Conservation (phyloP, 2,888 invertebrate species). For the Drosophila infuscata region DNA sequence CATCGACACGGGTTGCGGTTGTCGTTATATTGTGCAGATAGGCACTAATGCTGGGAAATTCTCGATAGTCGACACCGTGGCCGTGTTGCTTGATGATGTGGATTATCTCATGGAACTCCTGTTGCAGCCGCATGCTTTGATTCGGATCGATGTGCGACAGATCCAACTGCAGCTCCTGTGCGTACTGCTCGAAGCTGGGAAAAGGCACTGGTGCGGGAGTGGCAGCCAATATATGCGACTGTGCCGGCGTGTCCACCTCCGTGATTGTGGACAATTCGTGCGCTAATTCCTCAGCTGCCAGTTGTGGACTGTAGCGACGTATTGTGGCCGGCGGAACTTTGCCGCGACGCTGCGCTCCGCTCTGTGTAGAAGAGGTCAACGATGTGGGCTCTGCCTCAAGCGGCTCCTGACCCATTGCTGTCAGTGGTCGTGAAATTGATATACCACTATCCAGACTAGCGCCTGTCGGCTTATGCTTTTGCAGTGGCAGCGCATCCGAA, state of each 20-base stretch:
- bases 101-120: constrained; percentile 76
- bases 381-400: constrained; percentile 63
- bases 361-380: constrained; percentile 57
- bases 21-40: constrained; percentile 70
- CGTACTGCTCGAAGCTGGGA: constrained; percentile 85
- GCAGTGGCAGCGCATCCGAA: constrained; percentile 66
- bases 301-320: constrained; percentile 82
- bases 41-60: constrained; percentile 79
- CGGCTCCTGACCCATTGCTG: constrained; percentile 68
- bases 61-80: constrained; percentile 59
- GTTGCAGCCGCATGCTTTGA: constrained; percentile 85
- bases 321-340: constrained; percentile 81
- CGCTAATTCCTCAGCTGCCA: constrained; percentile 79
- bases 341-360: constrained; percentile 41
- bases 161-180: constrained; percentile 85
- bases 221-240: constrained; percentile 81
- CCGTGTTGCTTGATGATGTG: constrained; percentile 51
- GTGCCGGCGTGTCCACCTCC: constrained; percentile 89
- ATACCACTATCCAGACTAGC: constrained; percentile 84
- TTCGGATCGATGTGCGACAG: constrained; percentile 81
- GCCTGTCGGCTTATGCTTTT: constrained; percentile 80
- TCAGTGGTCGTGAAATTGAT: constrained; percentile 83
- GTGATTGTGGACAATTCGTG: constrained; percentile 90
- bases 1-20: constrained; percentile 23
- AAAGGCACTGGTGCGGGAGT: constrained; percentile 58